These are phyloP conservation scores for Salmo trutta DNA, from an alignment of 2,797 vertebrate species.

Conservation along the genomic window DNA sequence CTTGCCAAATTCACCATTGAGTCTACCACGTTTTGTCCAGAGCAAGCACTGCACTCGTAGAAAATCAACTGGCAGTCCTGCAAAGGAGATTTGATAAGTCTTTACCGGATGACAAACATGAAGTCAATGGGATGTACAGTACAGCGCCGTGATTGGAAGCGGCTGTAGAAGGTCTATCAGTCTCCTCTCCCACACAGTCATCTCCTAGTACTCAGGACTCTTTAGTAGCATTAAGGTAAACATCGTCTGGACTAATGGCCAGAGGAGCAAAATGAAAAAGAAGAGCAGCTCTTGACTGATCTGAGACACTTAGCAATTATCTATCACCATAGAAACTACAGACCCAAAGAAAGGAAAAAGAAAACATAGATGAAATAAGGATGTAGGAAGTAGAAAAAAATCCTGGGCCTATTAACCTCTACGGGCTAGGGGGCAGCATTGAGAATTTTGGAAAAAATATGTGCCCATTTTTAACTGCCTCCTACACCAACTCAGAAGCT, in stretches of 20 bases:
- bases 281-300: background rate
- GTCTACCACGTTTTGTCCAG: slow-evolving; percentile 81
- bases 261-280: slow-evolving; percentile 3
- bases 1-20: slow-evolving; percentile 86
- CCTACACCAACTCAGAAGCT: too few relatives aligned
- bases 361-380: background rate
- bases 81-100: slow-evolving; percentile 22
- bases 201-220: too few relatives aligned
- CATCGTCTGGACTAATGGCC: background rate
- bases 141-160: background rate
- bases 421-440: too few relatives aligned
- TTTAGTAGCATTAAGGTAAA: background rate
- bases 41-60: slow-evolving; percentile 90
- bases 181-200: background rate
- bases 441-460: too few relatives aligned
- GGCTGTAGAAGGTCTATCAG: background rate
- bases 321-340: slow-evolving; percentile 30
- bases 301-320: slow-evolving; percentile 15
- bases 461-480: too few relatives aligned
- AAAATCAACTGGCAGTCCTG: slow-evolving; percentile 86
- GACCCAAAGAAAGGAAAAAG: background rate
- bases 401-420: background rate
- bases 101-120: slow-evolving; percentile 17
- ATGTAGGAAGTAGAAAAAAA: background rate
- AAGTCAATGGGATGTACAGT: background rate